A percentile compares a stretch with the other conserved stretches of the same genome.
Conservation (phyloP, 1,140 invertebrate species). For the Geopemphigus sp. region DNA sequence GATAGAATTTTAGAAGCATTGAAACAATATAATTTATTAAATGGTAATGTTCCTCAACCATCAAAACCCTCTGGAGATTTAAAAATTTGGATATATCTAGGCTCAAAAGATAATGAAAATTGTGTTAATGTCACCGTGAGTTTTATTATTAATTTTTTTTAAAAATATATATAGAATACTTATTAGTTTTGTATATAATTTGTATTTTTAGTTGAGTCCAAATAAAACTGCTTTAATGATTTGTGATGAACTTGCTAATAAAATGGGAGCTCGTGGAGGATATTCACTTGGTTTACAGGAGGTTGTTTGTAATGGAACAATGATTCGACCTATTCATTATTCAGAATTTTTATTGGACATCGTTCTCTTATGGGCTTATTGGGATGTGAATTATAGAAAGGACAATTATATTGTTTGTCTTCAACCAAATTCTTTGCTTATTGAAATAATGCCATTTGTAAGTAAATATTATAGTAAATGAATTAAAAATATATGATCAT, state of each 20-base stretch:
- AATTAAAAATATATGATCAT: too few species aligned
- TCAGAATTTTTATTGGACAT: slow-evolving; percentile 71
- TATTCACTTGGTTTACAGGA: slow-evolving; percentile 73
- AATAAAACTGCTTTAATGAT: slow-evolving; percentile 73
- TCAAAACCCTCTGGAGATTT: slow-evolving; percentile 74
- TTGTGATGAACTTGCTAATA: slow-evolving; percentile 66
- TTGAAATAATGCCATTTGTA: slow-evolving; percentile 59
- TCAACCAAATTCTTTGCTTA: slow-evolving; percentile 58
- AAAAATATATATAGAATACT: not conserved
- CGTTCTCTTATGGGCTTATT: slow-evolving; percentile 75
- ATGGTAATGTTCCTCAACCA: slow-evolving; percentile 58
- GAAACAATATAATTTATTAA: slow-evolving; percentile 65
- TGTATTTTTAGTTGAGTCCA: slow-evolving; percentile 66
- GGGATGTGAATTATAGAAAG: slow-evolving; percentile 77
- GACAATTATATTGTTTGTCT: slow-evolving; percentile 74
- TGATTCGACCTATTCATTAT: slow-evolving; percentile 75
- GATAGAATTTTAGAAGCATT: slow-evolving; percentile 69
- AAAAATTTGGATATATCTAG: slow-evolving; percentile 74
- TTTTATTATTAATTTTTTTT: slow-evolving; percentile 48
- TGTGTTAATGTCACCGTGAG: slow-evolving; percentile 66
- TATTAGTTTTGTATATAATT: not conserved
- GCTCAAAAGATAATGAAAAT: slow-evolving; percentile 59
- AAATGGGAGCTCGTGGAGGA: slow-evolving; percentile 60
- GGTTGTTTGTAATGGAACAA: slow-evolving; percentile 67
- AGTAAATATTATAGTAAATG: too few species aligned